Conservation (phyloP, 2,797 vertebrate genomes). For the Pempheris klunzingeri region DNA sequence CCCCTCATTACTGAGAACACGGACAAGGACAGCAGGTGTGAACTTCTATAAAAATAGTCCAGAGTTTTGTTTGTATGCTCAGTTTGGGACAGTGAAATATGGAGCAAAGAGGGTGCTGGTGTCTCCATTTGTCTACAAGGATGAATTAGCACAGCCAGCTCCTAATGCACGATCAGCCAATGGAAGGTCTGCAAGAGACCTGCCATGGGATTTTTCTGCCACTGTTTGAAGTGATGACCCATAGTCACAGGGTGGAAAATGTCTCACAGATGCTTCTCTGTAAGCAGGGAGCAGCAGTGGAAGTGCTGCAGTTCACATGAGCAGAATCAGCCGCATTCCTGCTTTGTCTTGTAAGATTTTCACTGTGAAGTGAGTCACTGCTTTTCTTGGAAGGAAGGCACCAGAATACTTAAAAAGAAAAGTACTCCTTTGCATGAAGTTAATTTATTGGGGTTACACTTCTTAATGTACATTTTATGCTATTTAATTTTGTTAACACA, state of each 20-base stretch:
- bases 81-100: conserved; percentile 1
- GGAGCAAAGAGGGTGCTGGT: not conserved
- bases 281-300: not conserved
- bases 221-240: conserved; percentile 17
- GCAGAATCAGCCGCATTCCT: not conserved
- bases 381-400: not conserved
- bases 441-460: not conserved
- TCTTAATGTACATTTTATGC: not conserved
- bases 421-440: not conserved
- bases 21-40: conserved; percentile 97
- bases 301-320: not conserved
- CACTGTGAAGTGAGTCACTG: not conserved
- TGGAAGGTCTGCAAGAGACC: not conserved
- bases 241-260: conserved; percentile 10
- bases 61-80: conserved; percentile 1
- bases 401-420: not conserved
- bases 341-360: not conserved
- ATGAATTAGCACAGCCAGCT: not conserved
- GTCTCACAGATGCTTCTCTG: conserved; percentile 16
- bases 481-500: not conserved
- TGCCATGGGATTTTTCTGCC: not conserved
- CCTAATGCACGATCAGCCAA: not conserved
- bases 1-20: conserved; percentile 97
- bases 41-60: not conserved
- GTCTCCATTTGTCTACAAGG: not conserved